These are phyloP conservation scores for Nomada fabriciana DNA, from an alignment of 2,888 invertebrate species.

Conservation along the genomic window DNA sequence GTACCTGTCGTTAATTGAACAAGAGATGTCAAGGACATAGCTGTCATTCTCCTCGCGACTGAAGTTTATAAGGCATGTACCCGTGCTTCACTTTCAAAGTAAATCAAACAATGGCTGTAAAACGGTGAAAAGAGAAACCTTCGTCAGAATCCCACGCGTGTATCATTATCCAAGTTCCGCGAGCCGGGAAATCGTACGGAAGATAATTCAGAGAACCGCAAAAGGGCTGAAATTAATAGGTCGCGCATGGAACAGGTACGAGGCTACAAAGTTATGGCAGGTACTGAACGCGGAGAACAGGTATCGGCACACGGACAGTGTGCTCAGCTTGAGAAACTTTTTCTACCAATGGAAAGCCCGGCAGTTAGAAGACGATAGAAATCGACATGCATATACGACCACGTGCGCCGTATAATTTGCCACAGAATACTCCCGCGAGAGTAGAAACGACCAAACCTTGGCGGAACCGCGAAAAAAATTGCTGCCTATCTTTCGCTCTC, in stretches of 20 bases:
- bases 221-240: constrained; percentile 49
- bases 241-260: constrained; percentile 21
- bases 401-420: constrained; percentile 2
- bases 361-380: constrained; percentile 49
- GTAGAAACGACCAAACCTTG: constrained; percentile 13
- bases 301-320: constrained; percentile 5
- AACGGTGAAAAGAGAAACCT: constrained; percentile 62
- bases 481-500: background rate
- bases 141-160: constrained; percentile 78
- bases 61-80: constrained; percentile 12
- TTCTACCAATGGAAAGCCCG: constrained; percentile 68
- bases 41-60: background rate
- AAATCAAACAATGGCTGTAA: constrained; percentile 44
- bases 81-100: constrained; percentile 19
- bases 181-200: constrained; percentile 33
- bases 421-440: constrained; percentile 8
- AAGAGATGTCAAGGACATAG: constrained; percentile 46
- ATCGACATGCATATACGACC: constrained; percentile 18
- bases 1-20: constrained; percentile 9
- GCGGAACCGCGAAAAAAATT: constrained; percentile 2
- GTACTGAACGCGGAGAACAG: background rate
- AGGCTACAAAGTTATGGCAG: background rate
- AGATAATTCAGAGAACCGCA: constrained; percentile 36
- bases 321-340: constrained; percentile 55
- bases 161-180: constrained; percentile 74